Evolutionary conservation across 2,113 vertebrate species (phyloP), one percentile per base, ranked within the genome.

Genomic region (Triplophysa tibetana): DNA sequence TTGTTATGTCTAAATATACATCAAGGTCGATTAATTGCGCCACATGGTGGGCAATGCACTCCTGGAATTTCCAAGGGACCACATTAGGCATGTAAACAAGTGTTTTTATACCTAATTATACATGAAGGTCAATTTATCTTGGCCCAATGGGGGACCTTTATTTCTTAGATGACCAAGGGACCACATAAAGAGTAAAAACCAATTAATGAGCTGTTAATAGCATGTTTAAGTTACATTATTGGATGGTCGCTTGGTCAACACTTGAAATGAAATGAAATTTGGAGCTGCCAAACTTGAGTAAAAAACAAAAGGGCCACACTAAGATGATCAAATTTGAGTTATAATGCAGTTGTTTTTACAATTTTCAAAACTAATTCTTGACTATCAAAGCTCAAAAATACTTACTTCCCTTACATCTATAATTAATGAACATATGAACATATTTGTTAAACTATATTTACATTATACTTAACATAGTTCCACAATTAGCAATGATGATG

Each of bases 111-210:
- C 70, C 12, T 58, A 72, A 77, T 76, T 65, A 70, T 68, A 78
- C 62, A 43, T 73, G 54, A 79, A 63, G 41, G 52, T 69, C 68
- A 21, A 23, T 70, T 58, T 70, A 74, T 41, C 54, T 43, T 74
- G 54, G 17, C 45, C 74, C 60, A 13, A 7, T 63, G 56, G 52
- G 66, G 54, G 29, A 52, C 26, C 12, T 63, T 33, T n/a, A 54
- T 61, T 52, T 23, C 29, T 54, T 10, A 17, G 67, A 58, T 33
- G 43, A 43, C 67, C 48, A 64, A n/a, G 45, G 45, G 38, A 50
- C 19, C 64, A 70, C 38, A 62, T 81, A 45, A 56, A 9, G 24
- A 7, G 19, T 50, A n/a, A n/a, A 63, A 63, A 69, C 26, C 38
- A 48, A 70, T 7, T 19, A 81, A 62, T 65, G 61, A 64, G 17